phyloP scores from a whole-genome alignment of 2,888 invertebrate species.

The Scaeva pyrastri region DNA sequence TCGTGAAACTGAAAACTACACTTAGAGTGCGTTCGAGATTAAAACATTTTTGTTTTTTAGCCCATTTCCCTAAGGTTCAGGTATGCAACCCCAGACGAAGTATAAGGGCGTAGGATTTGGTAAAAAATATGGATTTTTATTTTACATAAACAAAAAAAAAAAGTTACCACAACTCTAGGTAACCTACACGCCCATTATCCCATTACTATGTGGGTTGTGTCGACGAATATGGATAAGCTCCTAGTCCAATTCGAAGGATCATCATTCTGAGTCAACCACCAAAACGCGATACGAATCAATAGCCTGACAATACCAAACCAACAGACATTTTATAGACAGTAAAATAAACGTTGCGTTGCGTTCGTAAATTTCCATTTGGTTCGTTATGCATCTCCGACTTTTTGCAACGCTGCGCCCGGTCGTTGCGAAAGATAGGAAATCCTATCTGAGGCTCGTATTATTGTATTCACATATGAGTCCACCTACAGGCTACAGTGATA shows the following conservation, averaged over 20 bases:
- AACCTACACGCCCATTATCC: neutral
- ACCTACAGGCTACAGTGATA: too few relatives aligned
- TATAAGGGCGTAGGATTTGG: neutral
- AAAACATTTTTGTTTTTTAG: conserved; percentile 66
- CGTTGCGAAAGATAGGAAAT: neutral
- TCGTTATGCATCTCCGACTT: neutral
- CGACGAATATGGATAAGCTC: too few relatives aligned
- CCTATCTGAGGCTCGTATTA: too few relatives aligned
- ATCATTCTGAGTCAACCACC: conserved; percentile 42
- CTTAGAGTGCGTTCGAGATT: conserved; percentile 46
- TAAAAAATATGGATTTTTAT: conserved; percentile 20
- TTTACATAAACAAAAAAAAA: conserved; percentile 54
- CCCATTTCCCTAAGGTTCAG: conserved; percentile 24
- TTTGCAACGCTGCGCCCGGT: too few relatives aligned
- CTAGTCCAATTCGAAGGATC: conserved; percentile 13
- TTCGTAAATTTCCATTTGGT: conserved; percentile 10
- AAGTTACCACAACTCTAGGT: conserved; percentile 41
- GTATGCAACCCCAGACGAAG: neutral
- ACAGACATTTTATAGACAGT: conserved; percentile 21
- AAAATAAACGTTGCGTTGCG: neutral
- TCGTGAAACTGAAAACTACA: conserved; percentile 36
- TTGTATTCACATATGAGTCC: too few relatives aligned
- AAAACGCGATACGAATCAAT: conserved; percentile 62
- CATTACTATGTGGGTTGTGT: too few relatives aligned
- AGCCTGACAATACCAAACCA: conserved; percentile 20